Conservation (phyloP, 1,140 invertebrate genomes). For the Drosophila lini region DNA sequence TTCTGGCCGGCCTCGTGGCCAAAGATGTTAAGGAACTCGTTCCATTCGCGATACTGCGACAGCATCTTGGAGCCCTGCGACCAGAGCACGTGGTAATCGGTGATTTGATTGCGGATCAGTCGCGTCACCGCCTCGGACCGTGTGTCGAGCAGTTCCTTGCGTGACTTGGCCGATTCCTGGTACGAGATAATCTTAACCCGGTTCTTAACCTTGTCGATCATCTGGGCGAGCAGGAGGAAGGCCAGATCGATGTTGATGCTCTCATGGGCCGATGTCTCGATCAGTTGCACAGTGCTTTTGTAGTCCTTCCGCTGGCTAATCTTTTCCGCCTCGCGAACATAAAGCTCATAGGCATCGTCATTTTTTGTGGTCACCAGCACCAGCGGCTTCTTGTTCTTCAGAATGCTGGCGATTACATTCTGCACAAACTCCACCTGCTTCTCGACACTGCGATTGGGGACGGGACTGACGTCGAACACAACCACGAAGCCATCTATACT, state of each 20-base stretch:
- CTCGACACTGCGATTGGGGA: slow-evolving; percentile 95
- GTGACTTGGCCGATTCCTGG: slow-evolving; percentile 92
- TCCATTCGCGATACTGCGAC: slow-evolving; percentile 93
- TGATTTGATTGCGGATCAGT: slow-evolving; percentile 91
- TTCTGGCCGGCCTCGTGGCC: slow-evolving; percentile 91
- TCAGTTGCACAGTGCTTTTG: slow-evolving; percentile 93
- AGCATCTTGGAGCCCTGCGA: slow-evolving; percentile 93
- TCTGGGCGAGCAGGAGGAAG: slow-evolving; percentile 96
- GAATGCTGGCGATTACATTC: slow-evolving; percentile 92
- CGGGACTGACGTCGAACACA: slow-evolving; percentile 97
- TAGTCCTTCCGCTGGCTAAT: slow-evolving; percentile 96
- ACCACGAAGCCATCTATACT: slow-evolving; percentile 98
- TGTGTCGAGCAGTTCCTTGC: slow-evolving; percentile 94
- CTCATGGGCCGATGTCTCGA: slow-evolving; percentile 98
- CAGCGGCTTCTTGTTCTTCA: slow-evolving; percentile 97
- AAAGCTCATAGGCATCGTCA: slow-evolving; percentile 95
- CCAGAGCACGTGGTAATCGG: slow-evolving; percentile 94
- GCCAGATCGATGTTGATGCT: slow-evolving; percentile 98
- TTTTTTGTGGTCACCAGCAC: slow-evolving; percentile 98
- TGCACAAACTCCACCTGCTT: slow-evolving; percentile 94
- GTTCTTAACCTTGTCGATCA: slow-evolving; percentile 91
- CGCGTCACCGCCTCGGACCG: slow-evolving; percentile 94
- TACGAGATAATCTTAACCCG: slow-evolving; percentile 91
- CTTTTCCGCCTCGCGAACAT: slow-evolving; percentile 95
- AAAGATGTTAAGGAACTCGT: slow-evolving; percentile 96